phyloP scores from a whole-genome alignment of 2,888 invertebrate species.

The Barypeithes pellucidus region DNA sequence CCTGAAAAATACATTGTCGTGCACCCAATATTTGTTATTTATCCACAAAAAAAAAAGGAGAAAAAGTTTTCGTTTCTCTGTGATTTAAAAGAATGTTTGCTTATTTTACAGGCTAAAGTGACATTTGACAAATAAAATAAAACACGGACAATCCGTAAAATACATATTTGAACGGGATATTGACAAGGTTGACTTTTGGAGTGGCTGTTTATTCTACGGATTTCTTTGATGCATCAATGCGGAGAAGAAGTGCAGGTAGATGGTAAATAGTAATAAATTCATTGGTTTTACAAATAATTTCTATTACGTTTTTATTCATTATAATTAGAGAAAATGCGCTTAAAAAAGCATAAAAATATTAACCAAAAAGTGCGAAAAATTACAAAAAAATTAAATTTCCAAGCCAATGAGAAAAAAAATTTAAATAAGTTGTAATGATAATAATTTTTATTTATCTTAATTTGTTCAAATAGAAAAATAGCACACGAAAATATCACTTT shows the following conservation, averaged over 20 bases:
- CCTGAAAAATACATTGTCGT: slow-evolving; percentile 41
- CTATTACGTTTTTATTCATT: not conserved
- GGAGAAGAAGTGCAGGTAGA: slow-evolving; percentile 47
- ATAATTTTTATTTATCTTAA: too few species aligned
- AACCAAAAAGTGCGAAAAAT: too few species aligned
- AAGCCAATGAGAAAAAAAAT: too few species aligned
- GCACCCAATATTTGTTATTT: slow-evolving; percentile 51
- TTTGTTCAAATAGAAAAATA: too few species aligned
- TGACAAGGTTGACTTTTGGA: slow-evolving; percentile 61
- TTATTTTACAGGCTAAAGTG: slow-evolving; percentile 67
- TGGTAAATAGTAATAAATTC: slow-evolving; percentile 38
- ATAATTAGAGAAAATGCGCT: too few species aligned
- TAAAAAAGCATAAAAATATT: too few species aligned
- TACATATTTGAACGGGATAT: slow-evolving; percentile 69
- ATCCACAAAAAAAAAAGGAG: slow-evolving; percentile 50
- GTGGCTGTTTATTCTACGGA: slow-evolving; percentile 50
- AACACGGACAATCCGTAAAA: slow-evolving; percentile 69
- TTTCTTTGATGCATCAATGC: slow-evolving; percentile 34
- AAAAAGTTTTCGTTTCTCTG: slow-evolving; percentile 58
- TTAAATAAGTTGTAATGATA: too few species aligned
- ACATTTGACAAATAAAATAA: slow-evolving; percentile 69
- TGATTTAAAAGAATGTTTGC: slow-evolving; percentile 60
- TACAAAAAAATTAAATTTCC: too few species aligned
- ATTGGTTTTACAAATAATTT: not conserved
- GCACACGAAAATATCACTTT: too few species aligned